Base-by-base conservation (phyloP, 2,797 vertebrate genomes). In the Cyprinodon diabolis region DNA sequence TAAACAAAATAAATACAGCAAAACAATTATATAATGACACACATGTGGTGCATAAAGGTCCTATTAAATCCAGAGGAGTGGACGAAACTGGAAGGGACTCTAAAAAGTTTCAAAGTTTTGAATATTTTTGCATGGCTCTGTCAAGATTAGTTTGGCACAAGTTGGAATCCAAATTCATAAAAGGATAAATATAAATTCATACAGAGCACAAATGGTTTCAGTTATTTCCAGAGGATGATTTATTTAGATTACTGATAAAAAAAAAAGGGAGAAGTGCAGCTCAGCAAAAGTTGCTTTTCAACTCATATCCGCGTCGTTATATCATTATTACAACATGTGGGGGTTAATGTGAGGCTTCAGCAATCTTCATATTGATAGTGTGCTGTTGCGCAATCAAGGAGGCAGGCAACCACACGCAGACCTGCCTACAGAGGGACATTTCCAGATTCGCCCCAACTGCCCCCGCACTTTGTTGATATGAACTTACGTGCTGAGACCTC, bases 391-490 rank as follows among this genome's bases (percentile, higher is more conserved):
- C 70, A 80, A 78, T 65, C 62, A 12, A 63, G 21, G 51, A 71
- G 68, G 43, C 78, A 74, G 57, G 84, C 66, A 84, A 69, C 69
- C 62, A 69, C 80, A 88, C 0, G 68, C 52, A 65, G 60, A 77
- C 63, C 56, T 19, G 35, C 60, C 47, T 43, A 67, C 60, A 75
- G 49, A 74, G 37, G 43, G 69, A 76, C 83, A 85, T 77, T 76
- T 74, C 85, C 84, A 89, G 79, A 43, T 72, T 54, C 60, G 45
- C 71, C 60, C 25, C 37, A 17, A 55, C 9, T 47, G 60, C n/a
- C 35, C 67, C 70, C 89, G 82, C 37, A 71, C 65, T 92, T 86
- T 82, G 77, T 82, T 87, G 87, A 91, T 84, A 85, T 70, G 17
- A 66, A 65, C n/a, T 23, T 47, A 71, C 1, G 0, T 68, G 78